These are phyloP conservation scores for Sebastes aleutianus DNA, from an alignment of 2,797 vertebrate species.

Conservation along the genomic window DNA sequence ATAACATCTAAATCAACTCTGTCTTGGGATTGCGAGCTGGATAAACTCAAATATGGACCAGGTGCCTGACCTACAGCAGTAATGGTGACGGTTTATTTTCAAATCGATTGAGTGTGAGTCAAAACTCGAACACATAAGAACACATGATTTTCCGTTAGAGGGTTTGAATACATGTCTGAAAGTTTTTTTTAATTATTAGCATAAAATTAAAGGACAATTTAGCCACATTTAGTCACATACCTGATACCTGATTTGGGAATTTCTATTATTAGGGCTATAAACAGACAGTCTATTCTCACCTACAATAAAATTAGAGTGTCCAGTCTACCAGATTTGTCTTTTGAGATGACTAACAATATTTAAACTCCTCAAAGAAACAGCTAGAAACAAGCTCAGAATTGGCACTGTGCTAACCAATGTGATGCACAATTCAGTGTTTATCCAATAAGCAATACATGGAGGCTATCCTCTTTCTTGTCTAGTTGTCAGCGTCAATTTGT, in stretches of 20 bases:
- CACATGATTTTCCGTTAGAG: background rate
- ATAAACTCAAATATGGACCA: background rate
- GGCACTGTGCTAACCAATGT: background rate
- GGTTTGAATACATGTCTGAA: background rate
- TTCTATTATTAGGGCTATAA: background rate
- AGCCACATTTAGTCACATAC: background rate
- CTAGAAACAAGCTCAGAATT: background rate
- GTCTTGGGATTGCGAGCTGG: background rate
- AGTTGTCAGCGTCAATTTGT: slow-evolving; percentile 47
- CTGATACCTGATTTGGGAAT: background rate
- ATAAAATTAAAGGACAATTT: background rate
- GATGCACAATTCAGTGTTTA: slow-evolving; percentile 20
- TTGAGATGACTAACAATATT: background rate
- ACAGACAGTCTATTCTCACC: background rate
- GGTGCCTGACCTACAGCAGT: background rate
- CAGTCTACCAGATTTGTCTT: background rate
- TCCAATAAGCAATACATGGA: slow-evolving; percentile 19
- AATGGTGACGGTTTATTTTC: background rate
- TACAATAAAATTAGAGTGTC: background rate
- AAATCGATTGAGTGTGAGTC: background rate
- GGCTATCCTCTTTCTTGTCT: slow-evolving; percentile 16
- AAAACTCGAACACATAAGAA: background rate
- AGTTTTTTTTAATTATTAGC: background rate
- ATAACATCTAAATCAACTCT: background rate
- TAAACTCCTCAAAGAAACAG: background rate